These are phyloP conservation scores for Pseudomugil gertrudae DNA, from an alignment of 2,797 vertebrate species.

Conservation along the genomic window DNA sequence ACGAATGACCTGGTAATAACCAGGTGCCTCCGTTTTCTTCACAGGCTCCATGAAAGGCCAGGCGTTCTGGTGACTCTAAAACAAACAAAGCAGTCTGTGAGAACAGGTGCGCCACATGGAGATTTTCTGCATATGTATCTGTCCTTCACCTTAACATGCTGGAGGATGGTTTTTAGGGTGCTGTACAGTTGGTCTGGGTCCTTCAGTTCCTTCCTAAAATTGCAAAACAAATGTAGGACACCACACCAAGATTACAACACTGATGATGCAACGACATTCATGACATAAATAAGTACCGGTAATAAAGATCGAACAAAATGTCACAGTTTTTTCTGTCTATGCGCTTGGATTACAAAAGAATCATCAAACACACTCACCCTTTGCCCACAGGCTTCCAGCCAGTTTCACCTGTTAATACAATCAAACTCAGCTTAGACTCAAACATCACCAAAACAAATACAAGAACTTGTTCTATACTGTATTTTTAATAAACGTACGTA, in stretches of 20 bases:
- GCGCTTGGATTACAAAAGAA: background rate
- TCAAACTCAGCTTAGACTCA: slow-evolving; percentile 11
- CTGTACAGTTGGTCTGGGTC: slow-evolving; percentile 97
- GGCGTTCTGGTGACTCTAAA: slow-evolving; percentile 95
- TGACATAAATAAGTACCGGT: background rate
- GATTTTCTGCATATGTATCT: background rate
- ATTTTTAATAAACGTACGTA: slow-evolving; percentile 85
- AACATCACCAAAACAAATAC: background rate
- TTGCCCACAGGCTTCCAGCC: slow-evolving; percentile 96
- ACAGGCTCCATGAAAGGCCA: slow-evolving; percentile 99
- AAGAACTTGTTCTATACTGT: background rate
- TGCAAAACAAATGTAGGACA: background rate
- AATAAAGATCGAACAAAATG: no score
- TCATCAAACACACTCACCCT: slow-evolving; percentile 85
- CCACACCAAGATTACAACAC: background rate
- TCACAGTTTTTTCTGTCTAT: background rate
- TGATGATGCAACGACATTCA: no score
- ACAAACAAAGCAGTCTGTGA: slow-evolving; percentile 53
- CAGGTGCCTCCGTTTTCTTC: slow-evolving; percentile 98
- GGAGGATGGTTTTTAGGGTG: slow-evolving; percentile 94
- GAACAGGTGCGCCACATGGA: background rate
- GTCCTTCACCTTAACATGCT: slow-evolving; percentile 93
- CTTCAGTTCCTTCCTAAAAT: slow-evolving; percentile 93
- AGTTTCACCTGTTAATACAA: slow-evolving; percentile 82
- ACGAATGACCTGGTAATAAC: slow-evolving; percentile 99